These are phyloP conservation scores for Megaceryle alcyon DNA, from an alignment of 2,797 vertebrate species.

Conservation along the genomic window DNA sequence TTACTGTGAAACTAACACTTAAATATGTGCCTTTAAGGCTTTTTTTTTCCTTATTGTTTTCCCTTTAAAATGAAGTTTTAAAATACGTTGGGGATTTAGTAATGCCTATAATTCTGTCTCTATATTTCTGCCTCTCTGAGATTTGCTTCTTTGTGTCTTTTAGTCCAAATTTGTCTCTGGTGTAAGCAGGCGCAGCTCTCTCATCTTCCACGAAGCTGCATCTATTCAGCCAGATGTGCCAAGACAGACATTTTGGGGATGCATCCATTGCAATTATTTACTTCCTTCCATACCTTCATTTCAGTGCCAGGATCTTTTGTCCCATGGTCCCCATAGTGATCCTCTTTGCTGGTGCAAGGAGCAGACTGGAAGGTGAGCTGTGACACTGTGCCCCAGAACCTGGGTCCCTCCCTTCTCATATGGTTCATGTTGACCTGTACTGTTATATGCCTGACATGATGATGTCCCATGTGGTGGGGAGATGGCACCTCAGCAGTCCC, in stretches of 20 bases:
- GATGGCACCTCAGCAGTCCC: background rate
- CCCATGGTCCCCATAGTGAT: accelerated
- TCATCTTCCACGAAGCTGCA: background rate
- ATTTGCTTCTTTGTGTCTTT: background rate
- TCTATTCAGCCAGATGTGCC: accelerated
- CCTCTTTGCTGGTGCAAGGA: background rate
- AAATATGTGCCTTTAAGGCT: conserved; percentile 57
- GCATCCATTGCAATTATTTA: background rate
- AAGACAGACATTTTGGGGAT: background rate
- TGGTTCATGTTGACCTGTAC: accelerated
- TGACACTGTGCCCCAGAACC: accelerated
- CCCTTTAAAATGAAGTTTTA: conserved; percentile 54
- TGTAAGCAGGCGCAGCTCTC: background rate
- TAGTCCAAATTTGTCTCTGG: background rate
- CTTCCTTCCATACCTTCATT: background rate
- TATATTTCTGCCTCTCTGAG: background rate
- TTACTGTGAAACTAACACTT: conserved; percentile 66
- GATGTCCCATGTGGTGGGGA: background rate
- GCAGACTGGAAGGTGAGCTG: background rate
- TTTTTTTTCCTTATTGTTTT: conserved; percentile 47
- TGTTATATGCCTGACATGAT: background rate
- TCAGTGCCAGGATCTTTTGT: background rate
- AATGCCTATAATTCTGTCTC: conserved; percentile 4
- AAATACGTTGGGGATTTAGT: conserved; percentile 34
- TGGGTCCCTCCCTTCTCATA: background rate